phyloP scores from a whole-genome alignment of 2,888 invertebrate species.

The Rhagium mordax region DNA sequence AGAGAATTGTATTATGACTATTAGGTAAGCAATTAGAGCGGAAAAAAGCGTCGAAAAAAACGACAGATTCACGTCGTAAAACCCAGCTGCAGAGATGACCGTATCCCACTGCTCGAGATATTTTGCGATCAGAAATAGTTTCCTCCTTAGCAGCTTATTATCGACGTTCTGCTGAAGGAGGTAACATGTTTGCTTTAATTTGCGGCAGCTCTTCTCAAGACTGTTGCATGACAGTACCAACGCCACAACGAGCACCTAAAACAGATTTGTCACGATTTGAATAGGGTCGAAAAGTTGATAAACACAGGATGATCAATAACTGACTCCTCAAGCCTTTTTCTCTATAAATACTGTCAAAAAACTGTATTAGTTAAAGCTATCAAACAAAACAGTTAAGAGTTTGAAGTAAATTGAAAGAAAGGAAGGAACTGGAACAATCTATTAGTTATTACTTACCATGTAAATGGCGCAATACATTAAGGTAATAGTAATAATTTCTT shows the following conservation, averaged over 20 bases:
- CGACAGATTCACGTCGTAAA: background rate
- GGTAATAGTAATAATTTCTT: no score
- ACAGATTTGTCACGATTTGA: background rate
- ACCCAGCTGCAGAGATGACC: background rate
- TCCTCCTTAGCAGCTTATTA: background rate
- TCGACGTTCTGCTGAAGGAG: background rate
- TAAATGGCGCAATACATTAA: no score
- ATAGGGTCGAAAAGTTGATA: no score
- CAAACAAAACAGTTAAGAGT: no score
- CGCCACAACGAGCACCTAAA: background rate
- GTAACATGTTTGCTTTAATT: background rate
- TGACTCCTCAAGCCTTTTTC: no score
- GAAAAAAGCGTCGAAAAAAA: background rate
- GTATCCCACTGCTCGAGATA: background rate
- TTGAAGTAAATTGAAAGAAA: no score
- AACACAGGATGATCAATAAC: no score
- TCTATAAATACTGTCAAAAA: no score
- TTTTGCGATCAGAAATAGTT: background rate
- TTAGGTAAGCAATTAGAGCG: background rate
- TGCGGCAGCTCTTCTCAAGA: background rate
- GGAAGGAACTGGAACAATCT: no score
- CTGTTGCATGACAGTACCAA: background rate
- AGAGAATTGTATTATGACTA: background rate
- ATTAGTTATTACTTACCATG: no score
- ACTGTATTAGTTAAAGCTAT: no score